Percentiles rank a stretch among this genome's conserved stretches.
Conservation (phyloP, 2,113 vertebrate genomes). For the Reinhardtius hippoglossoides region DNA sequence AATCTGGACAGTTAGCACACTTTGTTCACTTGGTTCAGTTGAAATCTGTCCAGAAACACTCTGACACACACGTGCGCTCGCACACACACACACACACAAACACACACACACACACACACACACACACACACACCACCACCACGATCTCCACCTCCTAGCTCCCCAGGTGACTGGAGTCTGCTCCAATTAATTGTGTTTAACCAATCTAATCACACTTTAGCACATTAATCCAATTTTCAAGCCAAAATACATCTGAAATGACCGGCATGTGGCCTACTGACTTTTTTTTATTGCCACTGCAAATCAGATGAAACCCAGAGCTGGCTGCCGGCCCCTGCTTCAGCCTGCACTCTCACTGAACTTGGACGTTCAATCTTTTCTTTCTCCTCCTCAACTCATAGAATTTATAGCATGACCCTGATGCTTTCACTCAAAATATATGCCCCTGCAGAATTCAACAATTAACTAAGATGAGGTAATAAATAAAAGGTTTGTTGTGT, state of each 20-base stretch:
- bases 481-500: constrained; percentile 88
- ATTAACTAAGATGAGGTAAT: constrained; percentile 88
- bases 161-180: constrained; percentile 90
- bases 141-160: constrained; percentile 57
- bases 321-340: constrained; percentile 84
- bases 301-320: constrained; percentile 97
- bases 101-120: constrained; percentile 25
- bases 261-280: constrained; percentile 86
- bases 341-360: constrained; percentile 96
- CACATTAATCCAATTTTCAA: constrained; percentile 99
- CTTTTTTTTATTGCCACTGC: constrained; percentile 91
- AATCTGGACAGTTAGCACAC: constrained; percentile 89
- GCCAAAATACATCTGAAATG: constrained; percentile 95
- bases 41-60: constrained; percentile 90
- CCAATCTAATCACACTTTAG: constrained; percentile 99
- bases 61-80: background rate
- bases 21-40: constrained; percentile 91
- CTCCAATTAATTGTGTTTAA: constrained; percentile 99
- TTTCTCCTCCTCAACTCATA: constrained; percentile 50
- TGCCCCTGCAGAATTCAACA: constrained; percentile 82
- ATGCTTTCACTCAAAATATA: constrained; percentile 87
- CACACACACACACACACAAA: constrained; percentile 27
- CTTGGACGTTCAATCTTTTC: constrained; percentile 86
- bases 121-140: no score
- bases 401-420: constrained; percentile 92